Percentiles rank a stretch among this genome's conserved stretches.
phyloP scores from a whole-genome alignment of 2,888 invertebrate genomes.

The Neuroscelio doddi region DNA sequence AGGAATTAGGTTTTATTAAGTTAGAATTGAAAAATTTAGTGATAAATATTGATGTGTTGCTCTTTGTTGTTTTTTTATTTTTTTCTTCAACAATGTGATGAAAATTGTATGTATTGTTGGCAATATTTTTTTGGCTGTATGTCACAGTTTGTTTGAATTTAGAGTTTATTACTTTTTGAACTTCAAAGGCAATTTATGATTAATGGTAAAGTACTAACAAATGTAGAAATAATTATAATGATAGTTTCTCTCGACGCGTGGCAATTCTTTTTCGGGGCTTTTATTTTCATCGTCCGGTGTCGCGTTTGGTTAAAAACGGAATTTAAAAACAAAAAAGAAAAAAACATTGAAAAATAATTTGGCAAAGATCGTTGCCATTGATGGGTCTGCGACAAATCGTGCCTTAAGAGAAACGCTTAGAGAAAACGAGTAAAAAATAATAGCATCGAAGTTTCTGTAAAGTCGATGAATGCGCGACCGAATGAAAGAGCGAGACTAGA shows the following conservation, averaged over 20 bases:
- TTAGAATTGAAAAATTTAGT: background rate
- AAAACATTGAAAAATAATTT: background rate
- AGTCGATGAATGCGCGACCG: background rate
- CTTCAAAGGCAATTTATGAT: too few species aligned
- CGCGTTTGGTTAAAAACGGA: constrained; percentile 6
- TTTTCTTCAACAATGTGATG: too few species aligned
- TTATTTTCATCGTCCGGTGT: constrained; percentile 8
- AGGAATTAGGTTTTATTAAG: too few species aligned
- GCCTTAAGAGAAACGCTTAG: constrained; percentile 19
- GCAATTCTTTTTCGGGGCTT: too few species aligned
- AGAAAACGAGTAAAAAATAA: constrained; percentile 7
- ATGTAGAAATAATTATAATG: background rate
- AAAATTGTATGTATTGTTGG: background rate
- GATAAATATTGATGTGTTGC: background rate
- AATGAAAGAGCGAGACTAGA: constrained; percentile 8
- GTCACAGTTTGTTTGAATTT: too few species aligned
- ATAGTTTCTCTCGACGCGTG: background rate
- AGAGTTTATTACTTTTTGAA: too few species aligned
- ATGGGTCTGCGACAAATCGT: constrained; percentile 14
- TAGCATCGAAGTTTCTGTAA: background rate
- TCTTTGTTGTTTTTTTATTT: background rate
- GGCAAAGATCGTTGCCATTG: constrained; percentile 3
- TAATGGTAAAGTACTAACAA: background rate
- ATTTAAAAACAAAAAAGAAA: background rate
- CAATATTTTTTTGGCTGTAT: background rate